phyloP scores from a whole-genome alignment of 2,113 vertebrate genomes.

The Vimba vimba region DNA sequence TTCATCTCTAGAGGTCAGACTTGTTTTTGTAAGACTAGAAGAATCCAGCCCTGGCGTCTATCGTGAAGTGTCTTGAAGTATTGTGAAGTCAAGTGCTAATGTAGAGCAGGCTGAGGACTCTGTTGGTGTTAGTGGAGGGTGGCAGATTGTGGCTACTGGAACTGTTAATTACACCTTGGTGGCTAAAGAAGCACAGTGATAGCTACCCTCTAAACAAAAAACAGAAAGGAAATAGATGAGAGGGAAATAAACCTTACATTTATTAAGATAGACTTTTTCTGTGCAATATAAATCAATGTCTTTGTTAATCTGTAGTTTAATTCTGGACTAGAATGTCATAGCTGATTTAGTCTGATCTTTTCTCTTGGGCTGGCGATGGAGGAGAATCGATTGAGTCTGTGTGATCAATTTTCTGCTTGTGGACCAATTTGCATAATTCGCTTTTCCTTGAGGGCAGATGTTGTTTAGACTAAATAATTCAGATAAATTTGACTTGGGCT shows the following conservation, averaged over 20 bases:
- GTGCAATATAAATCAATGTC: constrained; percentile 43
- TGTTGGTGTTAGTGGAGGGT: constrained; percentile 25
- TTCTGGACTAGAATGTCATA: constrained; percentile 34
- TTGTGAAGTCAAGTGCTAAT: constrained; percentile 39
- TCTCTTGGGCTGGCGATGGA: constrained; percentile 16
- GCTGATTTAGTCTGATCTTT: constrained; percentile 27
- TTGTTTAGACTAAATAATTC: constrained; percentile 23
- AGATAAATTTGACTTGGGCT: neutral
- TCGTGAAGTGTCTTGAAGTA: constrained; percentile 34
- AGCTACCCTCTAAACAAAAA: constrained; percentile 32
- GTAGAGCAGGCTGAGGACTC: constrained; percentile 15
- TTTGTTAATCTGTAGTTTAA: constrained; percentile 39
- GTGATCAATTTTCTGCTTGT: constrained; percentile 25
- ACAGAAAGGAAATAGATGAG: constrained; percentile 12
- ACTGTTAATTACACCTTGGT: constrained; percentile 18
- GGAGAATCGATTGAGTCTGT: constrained; percentile 15
- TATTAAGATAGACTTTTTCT: constrained; percentile 35
- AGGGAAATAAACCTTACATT: constrained; percentile 2
- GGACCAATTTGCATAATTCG: constrained; percentile 34
- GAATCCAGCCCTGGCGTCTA: constrained; percentile 36
- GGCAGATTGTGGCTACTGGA: neutral
- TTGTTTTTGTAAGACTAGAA: constrained; percentile 8
- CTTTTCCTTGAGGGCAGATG: constrained; percentile 39
- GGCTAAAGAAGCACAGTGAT: constrained; percentile 5
- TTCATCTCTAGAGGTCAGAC: constrained; percentile 32